Conservation (phyloP, 2,113 vertebrate genomes). For the Scophthalmus maximus region DNA sequence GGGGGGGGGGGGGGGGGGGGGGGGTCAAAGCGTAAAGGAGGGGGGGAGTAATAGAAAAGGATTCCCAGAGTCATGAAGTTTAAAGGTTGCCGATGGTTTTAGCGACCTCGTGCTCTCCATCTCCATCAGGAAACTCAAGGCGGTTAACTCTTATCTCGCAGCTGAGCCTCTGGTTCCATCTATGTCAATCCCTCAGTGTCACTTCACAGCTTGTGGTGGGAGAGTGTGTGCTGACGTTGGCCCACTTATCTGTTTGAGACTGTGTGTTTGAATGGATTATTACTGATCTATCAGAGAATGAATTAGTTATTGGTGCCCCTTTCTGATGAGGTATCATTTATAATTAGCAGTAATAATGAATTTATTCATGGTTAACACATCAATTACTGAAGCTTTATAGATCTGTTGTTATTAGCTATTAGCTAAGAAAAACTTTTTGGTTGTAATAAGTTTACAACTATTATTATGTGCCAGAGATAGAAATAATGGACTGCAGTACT, state of each 20-base stretch:
- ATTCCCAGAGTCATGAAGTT: slow-evolving; percentile 23
- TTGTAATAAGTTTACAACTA: no score
- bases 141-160: slow-evolving; percentile 42
- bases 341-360: not conserved
- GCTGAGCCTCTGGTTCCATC: slow-evolving; percentile 16
- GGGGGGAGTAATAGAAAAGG: slow-evolving; percentile 51
- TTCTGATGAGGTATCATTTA: not conserved
- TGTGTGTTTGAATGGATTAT: not conserved
- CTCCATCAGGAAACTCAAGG: slow-evolving; percentile 35
- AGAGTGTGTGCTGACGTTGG: slow-evolving; percentile 3
- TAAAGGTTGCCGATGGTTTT: slow-evolving; percentile 48
- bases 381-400: not conserved
- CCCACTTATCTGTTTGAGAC: not conserved
- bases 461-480: no score
- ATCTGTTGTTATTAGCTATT: not conserved
- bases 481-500: no score
- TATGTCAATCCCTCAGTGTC: slow-evolving; percentile 14
- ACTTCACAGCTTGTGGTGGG: slow-evolving; percentile 19
- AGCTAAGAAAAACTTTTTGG: no score
- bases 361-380: not conserved
- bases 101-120: slow-evolving; percentile 43
- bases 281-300: not conserved
- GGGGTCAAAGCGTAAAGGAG: slow-evolving; percentile 49
- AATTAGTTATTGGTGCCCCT: not conserved
- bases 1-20: no score